These are phyloP conservation scores for Lissonota sp. DNA, from an alignment of 2,888 invertebrate genomes.

Conservation along the genomic window DNA sequence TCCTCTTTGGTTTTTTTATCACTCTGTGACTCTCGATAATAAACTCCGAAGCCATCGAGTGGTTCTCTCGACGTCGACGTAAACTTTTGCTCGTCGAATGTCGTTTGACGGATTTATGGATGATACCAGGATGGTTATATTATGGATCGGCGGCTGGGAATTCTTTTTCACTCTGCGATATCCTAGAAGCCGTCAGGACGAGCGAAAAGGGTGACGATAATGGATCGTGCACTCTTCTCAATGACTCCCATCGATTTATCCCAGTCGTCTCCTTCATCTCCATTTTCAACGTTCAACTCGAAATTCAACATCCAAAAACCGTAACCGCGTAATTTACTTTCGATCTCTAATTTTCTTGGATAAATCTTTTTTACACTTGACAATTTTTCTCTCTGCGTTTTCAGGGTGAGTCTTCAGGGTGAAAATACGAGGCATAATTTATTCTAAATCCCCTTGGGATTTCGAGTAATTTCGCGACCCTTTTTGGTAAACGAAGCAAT, in stretches of 20 bases:
- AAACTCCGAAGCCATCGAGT: constrained; percentile 40
- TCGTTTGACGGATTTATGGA: constrained; percentile 61
- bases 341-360: too few species aligned
- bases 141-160: constrained; percentile 54
- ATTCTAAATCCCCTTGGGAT: too few species aligned
- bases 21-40: constrained; percentile 60
- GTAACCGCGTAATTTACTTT: too few species aligned
- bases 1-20: neutral
- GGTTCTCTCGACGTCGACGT: constrained; percentile 52
- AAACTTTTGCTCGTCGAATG: constrained; percentile 57
- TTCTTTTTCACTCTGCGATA: constrained; percentile 25
- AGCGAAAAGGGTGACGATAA: constrained; percentile 56
- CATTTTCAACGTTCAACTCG: too few species aligned
- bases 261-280: constrained; percentile 28
- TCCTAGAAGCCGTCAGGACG: constrained; percentile 13
- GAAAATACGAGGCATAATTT: too few species aligned
- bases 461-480: too few species aligned
- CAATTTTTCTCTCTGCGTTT: too few species aligned
- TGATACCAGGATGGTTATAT: constrained; percentile 57
- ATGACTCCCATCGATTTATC: constrained; percentile 68
- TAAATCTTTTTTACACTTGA: too few species aligned
- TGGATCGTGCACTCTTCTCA: constrained; percentile 67
- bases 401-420: too few species aligned
- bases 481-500: neutral
- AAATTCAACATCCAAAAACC: too few species aligned